A percentile compares a stretch with the other conserved stretches of the same genome.
Evolutionary conservation across 2,113 vertebrate species (phyloP).

Genomic region (Prochilodus magdalenae): DNA sequence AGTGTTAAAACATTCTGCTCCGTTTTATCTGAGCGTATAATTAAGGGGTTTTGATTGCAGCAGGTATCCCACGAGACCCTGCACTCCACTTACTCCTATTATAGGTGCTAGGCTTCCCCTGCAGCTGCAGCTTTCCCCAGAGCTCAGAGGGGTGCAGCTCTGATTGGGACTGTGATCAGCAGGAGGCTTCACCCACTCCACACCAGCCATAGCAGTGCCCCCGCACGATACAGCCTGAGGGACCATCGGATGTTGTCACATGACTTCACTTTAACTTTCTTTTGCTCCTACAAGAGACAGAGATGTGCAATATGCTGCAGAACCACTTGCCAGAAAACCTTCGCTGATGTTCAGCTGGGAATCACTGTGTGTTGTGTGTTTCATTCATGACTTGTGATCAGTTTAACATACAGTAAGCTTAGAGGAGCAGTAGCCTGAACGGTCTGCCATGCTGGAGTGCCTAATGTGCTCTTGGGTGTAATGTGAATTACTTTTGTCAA

Average conservation of each 20-base stretch:
- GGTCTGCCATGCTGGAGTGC: constrained; percentile 2
- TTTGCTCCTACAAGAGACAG: constrained; percentile 23
- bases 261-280: constrained; percentile 29
- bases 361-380: constrained; percentile 11
- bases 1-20: too few species aligned
- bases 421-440: constrained; percentile 7
- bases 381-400: constrained; percentile 11
- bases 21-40: not conserved
- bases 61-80: not conserved
- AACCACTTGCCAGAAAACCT: not conserved
- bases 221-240: not conserved
- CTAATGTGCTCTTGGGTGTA: constrained; percentile 17
- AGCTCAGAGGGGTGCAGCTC: constrained; percentile 1
- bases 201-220: not conserved
- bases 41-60: not conserved
- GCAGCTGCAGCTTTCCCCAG: not conserved
- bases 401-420: constrained; percentile 3
- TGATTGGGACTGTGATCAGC: not conserved
- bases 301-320: not conserved
- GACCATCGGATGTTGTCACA: not conserved
- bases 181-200: not conserved
- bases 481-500: constrained; percentile 33
- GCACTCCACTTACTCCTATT: not conserved
- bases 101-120: not conserved
- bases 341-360: not conserved